Evolutionary conservation across 2,888 invertebrate species (phyloP).

Genomic region (Nomada fabriciana): DNA sequence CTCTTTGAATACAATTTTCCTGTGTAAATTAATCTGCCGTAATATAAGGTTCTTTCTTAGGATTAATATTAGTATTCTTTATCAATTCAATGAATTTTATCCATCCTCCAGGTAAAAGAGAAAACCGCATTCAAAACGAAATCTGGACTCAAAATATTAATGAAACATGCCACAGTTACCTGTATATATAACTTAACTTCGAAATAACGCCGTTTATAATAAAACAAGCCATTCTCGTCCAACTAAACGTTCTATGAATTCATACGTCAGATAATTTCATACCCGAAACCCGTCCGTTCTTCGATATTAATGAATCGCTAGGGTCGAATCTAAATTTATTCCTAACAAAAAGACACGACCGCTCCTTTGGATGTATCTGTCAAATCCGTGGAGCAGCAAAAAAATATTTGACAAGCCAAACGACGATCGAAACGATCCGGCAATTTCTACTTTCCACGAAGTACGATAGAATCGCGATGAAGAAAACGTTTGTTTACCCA

Average conservation of each 20-base stretch:
- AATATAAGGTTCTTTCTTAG: neutral
- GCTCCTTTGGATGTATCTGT: neutral
- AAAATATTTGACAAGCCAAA: neutral
- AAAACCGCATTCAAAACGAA: too few species aligned
- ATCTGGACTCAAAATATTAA: neutral
- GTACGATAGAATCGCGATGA: too few species aligned
- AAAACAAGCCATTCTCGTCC: neutral
- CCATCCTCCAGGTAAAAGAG: neutral
- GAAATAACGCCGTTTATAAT: neutral
- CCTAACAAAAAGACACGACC: neutral
- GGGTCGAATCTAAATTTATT: slow-evolving; percentile 18
- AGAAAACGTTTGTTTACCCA: too few species aligned
- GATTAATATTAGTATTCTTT: neutral
- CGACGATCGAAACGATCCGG: too few species aligned
- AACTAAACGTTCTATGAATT: neutral
- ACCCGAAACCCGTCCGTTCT: neutral
- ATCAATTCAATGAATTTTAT: neutral
- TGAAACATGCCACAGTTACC: neutral
- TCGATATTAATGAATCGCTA: slow-evolving; percentile 11
- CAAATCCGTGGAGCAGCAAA: neutral
- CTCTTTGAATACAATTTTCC: neutral
- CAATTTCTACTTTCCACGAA: too few species aligned
- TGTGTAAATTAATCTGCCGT: too few species aligned
- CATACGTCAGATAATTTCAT: neutral
- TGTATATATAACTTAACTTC: neutral